These are phyloP conservation scores for Holothuria leucospilota DNA, from an alignment of 53 echinoderm and acorn worm genomes.

Conservation along the genomic window DNA sequence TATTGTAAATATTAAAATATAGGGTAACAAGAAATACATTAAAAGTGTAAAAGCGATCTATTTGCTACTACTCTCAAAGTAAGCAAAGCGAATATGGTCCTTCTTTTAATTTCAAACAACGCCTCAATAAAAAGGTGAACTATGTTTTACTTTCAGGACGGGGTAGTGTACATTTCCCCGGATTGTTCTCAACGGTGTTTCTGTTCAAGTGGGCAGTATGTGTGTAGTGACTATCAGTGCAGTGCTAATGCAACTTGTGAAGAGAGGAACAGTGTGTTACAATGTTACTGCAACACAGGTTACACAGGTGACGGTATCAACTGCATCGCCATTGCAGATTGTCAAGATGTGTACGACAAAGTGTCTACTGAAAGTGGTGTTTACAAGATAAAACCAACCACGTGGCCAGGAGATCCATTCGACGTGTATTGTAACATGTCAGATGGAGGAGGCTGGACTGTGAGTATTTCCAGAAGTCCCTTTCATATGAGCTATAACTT, in stretches of 20 bases:
- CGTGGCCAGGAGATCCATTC: not conserved
- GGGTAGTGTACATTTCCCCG: no score
- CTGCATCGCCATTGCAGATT: not conserved
- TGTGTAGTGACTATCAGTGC: not conserved
- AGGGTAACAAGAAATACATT: no score
- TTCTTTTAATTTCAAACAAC: no score
- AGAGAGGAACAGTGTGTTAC: not conserved
- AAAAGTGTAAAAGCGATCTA: no score
- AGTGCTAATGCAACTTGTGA: conserved; percentile 5
- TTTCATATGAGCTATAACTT: no score
- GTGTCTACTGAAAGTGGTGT: not conserved
- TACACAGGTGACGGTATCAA: not conserved
- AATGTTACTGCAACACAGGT: not conserved
- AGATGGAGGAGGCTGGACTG: not conserved
- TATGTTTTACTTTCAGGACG: no score
- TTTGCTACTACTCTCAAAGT: no score
- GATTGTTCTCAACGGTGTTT: no score
- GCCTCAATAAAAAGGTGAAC: no score
- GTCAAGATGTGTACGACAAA: not conserved
- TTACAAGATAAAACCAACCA: not conserved
- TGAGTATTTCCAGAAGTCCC: not conserved
- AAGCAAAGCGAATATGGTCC: no score
- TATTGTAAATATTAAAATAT: no score
- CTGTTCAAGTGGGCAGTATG: no score
- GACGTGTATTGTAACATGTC: conserved; percentile 8